Conservation (phyloP, 2,113 vertebrate species). For the Notarius quadriscutis region DNA sequence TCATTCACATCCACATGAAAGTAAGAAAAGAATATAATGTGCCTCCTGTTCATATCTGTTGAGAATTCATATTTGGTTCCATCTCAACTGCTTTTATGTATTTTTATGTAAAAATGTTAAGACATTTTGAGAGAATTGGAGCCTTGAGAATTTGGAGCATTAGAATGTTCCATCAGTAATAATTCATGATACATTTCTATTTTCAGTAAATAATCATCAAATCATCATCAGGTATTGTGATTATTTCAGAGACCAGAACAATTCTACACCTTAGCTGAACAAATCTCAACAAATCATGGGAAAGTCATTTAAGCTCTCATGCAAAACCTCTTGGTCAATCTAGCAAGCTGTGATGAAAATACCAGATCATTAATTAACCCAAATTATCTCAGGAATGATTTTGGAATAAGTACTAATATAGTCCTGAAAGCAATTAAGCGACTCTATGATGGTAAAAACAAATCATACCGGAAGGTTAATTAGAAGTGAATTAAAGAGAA, state of each 20-base stretch:
- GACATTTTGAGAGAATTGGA: too few relatives aligned
- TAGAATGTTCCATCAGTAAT: not conserved
- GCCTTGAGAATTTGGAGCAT: not conserved
- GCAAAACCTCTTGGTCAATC: slow-evolving; percentile 44
- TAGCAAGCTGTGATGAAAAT: slow-evolving; percentile 50
- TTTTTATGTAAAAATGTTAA: not conserved
- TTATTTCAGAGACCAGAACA: not conserved
- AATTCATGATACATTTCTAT: not conserved
- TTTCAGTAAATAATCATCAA: not conserved
- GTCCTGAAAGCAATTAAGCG: slow-evolving; percentile 69
- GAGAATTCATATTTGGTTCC: not conserved
- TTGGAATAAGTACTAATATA: slow-evolving; percentile 72
- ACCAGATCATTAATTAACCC: slow-evolving; percentile 68
- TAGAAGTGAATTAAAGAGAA: slow-evolving; percentile 72
- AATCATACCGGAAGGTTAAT: slow-evolving; percentile 75
- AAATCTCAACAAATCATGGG: slow-evolving; percentile 36
- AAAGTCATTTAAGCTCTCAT: slow-evolving; percentile 33
- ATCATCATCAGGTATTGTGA: not conserved
- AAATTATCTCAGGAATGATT: slow-evolving; percentile 67
- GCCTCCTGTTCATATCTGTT: too few relatives aligned
- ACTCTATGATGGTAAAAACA: slow-evolving; percentile 71
- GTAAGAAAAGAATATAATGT: not conserved
- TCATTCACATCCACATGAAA: not conserved
- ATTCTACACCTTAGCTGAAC: not conserved
- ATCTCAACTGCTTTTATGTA: not conserved